phyloP scores from a whole-genome alignment of 2,888 invertebrate species.

The Macrophya annulata region DNA sequence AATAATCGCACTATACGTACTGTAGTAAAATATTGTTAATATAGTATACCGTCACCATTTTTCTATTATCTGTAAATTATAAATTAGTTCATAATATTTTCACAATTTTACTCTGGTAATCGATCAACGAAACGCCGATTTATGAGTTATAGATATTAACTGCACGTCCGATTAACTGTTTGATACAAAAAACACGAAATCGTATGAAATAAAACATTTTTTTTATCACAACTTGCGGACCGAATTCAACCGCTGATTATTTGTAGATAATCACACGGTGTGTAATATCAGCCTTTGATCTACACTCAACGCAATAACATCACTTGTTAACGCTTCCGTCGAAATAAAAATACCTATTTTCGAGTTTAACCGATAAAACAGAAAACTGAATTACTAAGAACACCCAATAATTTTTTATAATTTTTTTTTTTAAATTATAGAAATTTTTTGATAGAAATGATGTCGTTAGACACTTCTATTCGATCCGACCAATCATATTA shows the following conservation, averaged over 20 bases:
- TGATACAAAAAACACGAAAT: background rate
- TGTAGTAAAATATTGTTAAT: background rate
- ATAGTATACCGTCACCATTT: slow-evolving; percentile 5
- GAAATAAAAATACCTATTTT: slow-evolving; percentile 7
- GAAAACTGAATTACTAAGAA: background rate
- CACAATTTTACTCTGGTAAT: background rate
- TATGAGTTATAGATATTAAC: background rate
- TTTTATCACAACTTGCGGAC: slow-evolving; percentile 7
- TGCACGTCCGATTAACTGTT: slow-evolving; percentile 6
- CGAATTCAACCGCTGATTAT: slow-evolving; percentile 21
- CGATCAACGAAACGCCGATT: background rate
- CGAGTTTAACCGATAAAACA: background rate
- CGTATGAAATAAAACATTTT: background rate
- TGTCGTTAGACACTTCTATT: no score
- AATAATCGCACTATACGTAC: background rate
- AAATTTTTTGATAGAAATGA: background rate
- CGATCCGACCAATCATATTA: no score
- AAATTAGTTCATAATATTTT: background rate
- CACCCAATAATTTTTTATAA: background rate
- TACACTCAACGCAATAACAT: background rate
- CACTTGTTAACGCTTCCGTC: no score
- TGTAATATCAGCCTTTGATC: background rate
- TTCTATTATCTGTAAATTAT: slow-evolving; percentile 7
- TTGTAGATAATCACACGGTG: slow-evolving; percentile 23
- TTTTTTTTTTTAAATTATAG: background rate